Evolutionary conservation across 2,888 invertebrate species (phyloP), one percentile per base, ranked within the genome.

Genomic region (Thereva unica): DNA sequence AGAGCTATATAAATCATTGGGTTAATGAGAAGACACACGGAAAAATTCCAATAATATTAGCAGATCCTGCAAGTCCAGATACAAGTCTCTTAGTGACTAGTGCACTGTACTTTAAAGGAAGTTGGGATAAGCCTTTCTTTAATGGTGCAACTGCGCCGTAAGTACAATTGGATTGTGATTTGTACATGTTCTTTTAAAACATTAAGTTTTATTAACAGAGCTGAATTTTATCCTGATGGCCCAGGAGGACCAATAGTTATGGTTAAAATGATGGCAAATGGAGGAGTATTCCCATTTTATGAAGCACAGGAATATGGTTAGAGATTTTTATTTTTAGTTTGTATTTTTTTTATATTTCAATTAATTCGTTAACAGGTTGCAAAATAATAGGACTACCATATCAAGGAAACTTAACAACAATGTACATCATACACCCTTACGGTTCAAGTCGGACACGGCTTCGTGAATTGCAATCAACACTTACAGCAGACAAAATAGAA

Each of bases 301-400:
- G 68, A 72, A 34, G 67, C 72, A 3, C 61, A 52, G 57, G 72
- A 71, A 53, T 70, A 70, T 52, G 72, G 67, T 64, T 41, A 37
- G 35, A 49, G 7, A 35, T 5, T 8, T 35, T 49, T 2, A 7
- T 35, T 53, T 53, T 57, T 49, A 23, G 12, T 5, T 49, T 49
- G 3, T 49, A 61, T 40, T 4, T 50, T 40, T 61, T 50, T 49
- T 53, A 56, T 64, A 61, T 53, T 45, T n/a, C 45, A n/a, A 40
- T 52, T 49, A 3, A 10, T n/a, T 85, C 84, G 70, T 74, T 73
- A 9, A 73, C 74, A 44, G 82, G 83, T 23, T 86, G 84, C 67
- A 85, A 85, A 71, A 85, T 89, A 55, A 73, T 89, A 64, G 88
- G 85, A 2, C 77, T 90, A 1, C 89, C 90, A 0, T 90, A 90